phyloP scores from a whole-genome alignment of 1,140 invertebrate genomes.

The Plodia interpunctella region DNA sequence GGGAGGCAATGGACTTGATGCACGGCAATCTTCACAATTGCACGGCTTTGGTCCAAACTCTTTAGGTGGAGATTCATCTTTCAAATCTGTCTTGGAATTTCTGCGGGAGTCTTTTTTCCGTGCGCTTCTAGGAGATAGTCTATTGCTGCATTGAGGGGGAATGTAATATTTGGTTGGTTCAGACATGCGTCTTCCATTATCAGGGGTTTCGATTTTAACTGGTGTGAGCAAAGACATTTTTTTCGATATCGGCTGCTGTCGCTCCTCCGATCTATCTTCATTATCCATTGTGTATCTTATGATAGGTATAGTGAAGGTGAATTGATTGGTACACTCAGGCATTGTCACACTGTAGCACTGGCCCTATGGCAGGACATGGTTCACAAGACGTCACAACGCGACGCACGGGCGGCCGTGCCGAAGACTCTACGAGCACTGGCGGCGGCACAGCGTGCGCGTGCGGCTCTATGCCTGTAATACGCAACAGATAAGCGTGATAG shows the following conservation, averaged over 20 bases:
- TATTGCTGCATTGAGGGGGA: conserved; percentile 67
- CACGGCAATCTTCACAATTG: conserved; percentile 65
- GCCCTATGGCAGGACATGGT: conserved; percentile 22
- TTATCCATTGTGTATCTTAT: conserved; percentile 69
- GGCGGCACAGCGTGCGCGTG: conserved; percentile 20
- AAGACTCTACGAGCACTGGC: not conserved
- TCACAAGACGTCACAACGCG: conserved; percentile 11
- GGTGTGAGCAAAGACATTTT: conserved; percentile 63
- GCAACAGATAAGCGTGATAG: not conserved
- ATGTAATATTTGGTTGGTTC: conserved; percentile 64
- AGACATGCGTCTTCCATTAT: conserved; percentile 51
- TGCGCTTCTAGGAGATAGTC: conserved; percentile 60
- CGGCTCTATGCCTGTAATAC: not conserved
- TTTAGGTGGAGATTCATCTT: conserved; percentile 39
- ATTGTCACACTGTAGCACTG: conserved; percentile 46
- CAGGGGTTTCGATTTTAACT: conserved; percentile 66
- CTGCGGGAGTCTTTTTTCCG: conserved; percentile 54
- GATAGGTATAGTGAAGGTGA: conserved; percentile 63
- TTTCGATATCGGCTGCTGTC: conserved; percentile 52
- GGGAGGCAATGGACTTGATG: conserved; percentile 63
- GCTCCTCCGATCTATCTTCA: conserved; percentile 46
- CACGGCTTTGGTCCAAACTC: conserved; percentile 66
- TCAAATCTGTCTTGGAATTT: conserved; percentile 48
- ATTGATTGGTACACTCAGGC: conserved; percentile 68
- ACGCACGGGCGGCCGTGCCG: conserved; percentile 30